Base-by-base conservation (phyloP, 2,797 vertebrate genomes). In the Mormyrus proboscirostris region DNA sequence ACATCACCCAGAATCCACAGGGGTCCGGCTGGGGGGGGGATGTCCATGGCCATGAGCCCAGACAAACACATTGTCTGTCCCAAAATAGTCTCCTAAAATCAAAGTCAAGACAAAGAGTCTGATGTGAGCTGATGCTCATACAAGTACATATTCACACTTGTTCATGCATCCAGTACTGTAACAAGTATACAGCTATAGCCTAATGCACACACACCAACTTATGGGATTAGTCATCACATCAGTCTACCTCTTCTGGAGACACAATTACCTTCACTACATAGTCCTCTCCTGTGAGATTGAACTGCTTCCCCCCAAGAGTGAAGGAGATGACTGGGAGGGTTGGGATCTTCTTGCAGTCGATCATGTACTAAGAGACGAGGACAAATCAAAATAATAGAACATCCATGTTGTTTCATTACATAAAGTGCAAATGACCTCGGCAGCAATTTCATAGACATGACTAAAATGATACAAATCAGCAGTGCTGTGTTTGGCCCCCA, bases 1-100 rank as follows among this genome's bases (percentile, higher is more conserved):
- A 96, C 94, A 1, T 97, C 97, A 79, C 97, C 97, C 90, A 98
- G 94, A 89, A 97, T 97, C 97, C 97, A 97, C 83, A 97, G 93
- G 2, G 97, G 97, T 2, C 96, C 97, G 0, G 91, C 92, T 0
- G 97, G 96, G n/a, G 96, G 96, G 0, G 96, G 96, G 12, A 97
- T 91, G 12, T 98, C 96, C 95, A 97, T 94, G 51, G 93, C 96
- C 95, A 95, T 93, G 93, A 98, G 97, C 85, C 97, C 97, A 0
- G 96, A 97, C 53, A 97, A 91, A 89, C 97, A 98, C 89, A 97
- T 44, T 0, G 91, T 89, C 0, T 0, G 0, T 0, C 96, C 96
- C 89, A 93, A 84, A 86, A 93, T 92, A 89, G 92, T 90, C 88
- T 96, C 91, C 97, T 97, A 93, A n/a, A 79, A 38, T 14, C 69